These are phyloP conservation scores for Phasianus colchicus DNA, from an alignment of 2,113 vertebrate genomes.

Conservation along the genomic window DNA sequence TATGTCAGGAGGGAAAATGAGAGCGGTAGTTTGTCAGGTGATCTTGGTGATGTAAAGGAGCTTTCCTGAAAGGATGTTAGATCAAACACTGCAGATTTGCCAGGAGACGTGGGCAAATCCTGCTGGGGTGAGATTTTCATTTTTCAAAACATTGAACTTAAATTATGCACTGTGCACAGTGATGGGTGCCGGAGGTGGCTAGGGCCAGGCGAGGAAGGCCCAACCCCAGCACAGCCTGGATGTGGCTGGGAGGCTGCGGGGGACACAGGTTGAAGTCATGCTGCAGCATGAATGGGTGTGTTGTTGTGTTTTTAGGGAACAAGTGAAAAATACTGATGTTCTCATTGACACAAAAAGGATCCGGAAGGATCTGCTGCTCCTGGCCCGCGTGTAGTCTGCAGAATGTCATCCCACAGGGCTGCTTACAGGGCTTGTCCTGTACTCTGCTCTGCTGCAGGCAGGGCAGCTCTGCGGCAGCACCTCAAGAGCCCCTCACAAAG, in stretches of 20 bases:
- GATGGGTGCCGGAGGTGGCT: background rate
- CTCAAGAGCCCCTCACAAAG: conserved; percentile 15
- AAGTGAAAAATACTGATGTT: conserved; percentile 44
- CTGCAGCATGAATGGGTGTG: background rate
- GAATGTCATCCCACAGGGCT: background rate
- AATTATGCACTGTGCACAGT: background rate
- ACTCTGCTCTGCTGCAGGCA: background rate
- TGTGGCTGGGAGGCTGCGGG: rapidly evolving
- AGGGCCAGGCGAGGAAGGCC: background rate
- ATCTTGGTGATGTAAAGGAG: background rate
- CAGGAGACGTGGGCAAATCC: background rate
- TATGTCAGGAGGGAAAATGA: background rate
- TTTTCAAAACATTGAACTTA: background rate
- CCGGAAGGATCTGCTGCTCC: background rate
- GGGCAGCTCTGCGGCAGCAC: background rate
- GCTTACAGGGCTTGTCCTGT: background rate
- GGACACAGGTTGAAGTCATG: background rate
- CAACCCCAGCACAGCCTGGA: rapidly evolving
- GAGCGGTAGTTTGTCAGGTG: background rate
- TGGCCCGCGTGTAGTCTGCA: background rate
- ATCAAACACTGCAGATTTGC: background rate
- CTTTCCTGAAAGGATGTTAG: conserved; percentile 2
- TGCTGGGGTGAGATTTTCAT: background rate
- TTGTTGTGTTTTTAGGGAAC: background rate
- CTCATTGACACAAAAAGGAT: conserved; percentile 26